These are phyloP conservation scores for Diaprepes abbreviatus DNA, from an alignment of 2,888 invertebrate species.

Conservation along the genomic window DNA sequence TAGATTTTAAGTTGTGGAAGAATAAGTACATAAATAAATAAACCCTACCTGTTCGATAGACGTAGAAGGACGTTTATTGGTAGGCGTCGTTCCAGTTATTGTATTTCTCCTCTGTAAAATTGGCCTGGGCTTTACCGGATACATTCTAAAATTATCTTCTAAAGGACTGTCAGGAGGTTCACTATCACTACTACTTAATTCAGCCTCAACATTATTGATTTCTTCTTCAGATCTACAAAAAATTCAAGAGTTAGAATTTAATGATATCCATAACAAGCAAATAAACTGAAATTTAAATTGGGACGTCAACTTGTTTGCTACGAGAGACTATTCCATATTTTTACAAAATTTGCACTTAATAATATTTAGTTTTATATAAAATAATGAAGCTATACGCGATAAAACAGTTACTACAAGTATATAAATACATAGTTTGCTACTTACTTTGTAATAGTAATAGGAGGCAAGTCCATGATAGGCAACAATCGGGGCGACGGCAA, in stretches of 20 bases:
- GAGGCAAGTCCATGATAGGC: slow-evolving; percentile 73
- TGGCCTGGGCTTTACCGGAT: slow-evolving; percentile 82
- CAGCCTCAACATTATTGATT: slow-evolving; percentile 54
- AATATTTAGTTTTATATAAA: no score
- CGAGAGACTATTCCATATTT: no score
- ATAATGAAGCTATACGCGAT: no score
- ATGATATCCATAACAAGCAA: no score
- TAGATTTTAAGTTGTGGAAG: no score
- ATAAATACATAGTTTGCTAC: no score
- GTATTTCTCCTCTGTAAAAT: slow-evolving; percentile 87
- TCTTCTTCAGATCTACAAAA: slow-evolving; percentile 52
- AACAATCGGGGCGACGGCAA: slow-evolving; percentile 77
- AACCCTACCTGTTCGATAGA: slow-evolving; percentile 78
- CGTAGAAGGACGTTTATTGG: slow-evolving; percentile 73
- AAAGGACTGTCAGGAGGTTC: slow-evolving; percentile 71
- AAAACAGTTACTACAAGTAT: no score
- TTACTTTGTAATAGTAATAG: slow-evolving; percentile 73
- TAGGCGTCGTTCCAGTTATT: slow-evolving; percentile 86
- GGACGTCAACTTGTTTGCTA: no score
- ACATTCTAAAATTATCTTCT: slow-evolving; percentile 72
- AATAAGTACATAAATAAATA: no score
- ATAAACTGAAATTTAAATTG: no score
- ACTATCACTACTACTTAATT: slow-evolving; percentile 71
- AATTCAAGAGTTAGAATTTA: no score
- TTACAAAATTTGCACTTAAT: no score